Evolutionary conservation across 2,797 vertebrate species (phyloP).

Genomic region (Gallinago stenura): DNA sequence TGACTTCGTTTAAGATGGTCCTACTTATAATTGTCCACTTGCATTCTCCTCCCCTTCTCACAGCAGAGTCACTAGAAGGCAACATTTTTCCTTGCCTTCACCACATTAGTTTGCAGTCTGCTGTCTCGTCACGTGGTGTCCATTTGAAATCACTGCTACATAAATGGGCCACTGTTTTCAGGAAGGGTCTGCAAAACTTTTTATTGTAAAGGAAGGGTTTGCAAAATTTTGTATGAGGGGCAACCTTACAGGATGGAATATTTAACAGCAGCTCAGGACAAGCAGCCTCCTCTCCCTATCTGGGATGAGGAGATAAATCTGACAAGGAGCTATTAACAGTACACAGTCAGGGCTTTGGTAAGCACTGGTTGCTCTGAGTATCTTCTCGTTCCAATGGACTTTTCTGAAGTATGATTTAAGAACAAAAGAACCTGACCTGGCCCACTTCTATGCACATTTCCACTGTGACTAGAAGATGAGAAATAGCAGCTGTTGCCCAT

Average conservation of each 20-base stretch:
- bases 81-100: neutral
- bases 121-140: neutral
- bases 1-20: neutral
- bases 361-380: neutral
- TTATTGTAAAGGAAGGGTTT: neutral
- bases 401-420: neutral
- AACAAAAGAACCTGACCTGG: neutral
- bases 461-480: neutral
- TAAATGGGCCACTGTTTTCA: neutral
- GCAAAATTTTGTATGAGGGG: neutral
- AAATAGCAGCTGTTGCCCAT: neutral
- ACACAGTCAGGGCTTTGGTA: neutral
- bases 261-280: neutral
- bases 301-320: neutral
- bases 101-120: neutral
- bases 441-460: neutral
- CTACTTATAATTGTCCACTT: neutral
- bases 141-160: neutral
- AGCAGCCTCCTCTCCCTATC: neutral
- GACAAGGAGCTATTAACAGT: neutral
- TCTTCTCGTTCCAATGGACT: neutral
- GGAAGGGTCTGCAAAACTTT: neutral
- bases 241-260: neutral
- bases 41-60: neutral
- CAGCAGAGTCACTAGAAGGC: neutral